Conservation (phyloP, 2,113 vertebrate genomes). For the Irena cyanogastra region DNA sequence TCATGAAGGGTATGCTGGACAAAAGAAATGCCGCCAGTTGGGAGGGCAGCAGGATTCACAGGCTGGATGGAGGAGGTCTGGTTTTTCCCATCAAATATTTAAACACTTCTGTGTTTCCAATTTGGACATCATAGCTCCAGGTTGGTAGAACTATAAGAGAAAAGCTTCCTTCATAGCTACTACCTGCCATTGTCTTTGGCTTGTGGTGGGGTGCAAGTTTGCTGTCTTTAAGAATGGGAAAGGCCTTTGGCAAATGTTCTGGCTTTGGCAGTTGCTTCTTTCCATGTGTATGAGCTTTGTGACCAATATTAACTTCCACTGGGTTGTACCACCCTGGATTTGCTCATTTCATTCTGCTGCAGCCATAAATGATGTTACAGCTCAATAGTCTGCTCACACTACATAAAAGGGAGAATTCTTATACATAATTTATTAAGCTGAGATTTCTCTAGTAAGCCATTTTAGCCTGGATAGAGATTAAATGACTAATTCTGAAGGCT, state of each 20-base stretch:
- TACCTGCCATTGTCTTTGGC: neutral
- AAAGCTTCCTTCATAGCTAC: neutral
- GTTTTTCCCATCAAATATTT: neutral
- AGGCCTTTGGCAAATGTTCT: neutral
- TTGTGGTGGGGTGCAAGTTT: neutral
- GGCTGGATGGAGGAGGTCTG: neutral
- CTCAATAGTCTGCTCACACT: neutral
- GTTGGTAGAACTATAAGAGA: neutral
- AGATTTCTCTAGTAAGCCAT: constrained; percentile 36
- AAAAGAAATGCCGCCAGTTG: neutral
- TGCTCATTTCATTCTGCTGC: constrained; percentile 16
- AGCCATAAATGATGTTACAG: neutral
- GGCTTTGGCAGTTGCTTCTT: constrained; percentile 26
- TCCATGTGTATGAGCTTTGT: neutral
- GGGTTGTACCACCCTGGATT: neutral
- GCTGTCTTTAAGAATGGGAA: neutral
- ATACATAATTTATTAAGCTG: constrained; percentile 38
- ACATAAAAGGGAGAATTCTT: constrained; percentile 15
- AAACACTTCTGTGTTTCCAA: neutral
- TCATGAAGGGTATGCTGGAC: neutral
- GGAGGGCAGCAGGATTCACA: neutral
- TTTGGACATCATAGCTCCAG: neutral
- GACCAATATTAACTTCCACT: neutral
- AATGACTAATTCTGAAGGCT: constrained; percentile 22
- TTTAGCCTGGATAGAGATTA: constrained; percentile 40